Percentiles rank a stretch among this genome's conserved stretches.
phyloP scores from a whole-genome alignment of 2,888 invertebrate genomes.

The Strigamia crassipes region DNA sequence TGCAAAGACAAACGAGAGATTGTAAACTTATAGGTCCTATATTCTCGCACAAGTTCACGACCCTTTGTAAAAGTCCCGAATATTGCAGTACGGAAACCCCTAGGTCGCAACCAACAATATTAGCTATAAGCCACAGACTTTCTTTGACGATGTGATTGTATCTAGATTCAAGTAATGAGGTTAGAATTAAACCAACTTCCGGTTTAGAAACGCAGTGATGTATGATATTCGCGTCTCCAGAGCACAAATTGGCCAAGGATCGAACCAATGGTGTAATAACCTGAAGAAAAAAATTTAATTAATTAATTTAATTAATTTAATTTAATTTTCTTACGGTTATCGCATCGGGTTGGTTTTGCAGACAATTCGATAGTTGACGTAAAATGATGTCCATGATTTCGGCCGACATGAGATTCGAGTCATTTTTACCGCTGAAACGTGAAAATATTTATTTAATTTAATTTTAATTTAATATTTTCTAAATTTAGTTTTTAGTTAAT shows the following conservation, averaged over 20 bases:
- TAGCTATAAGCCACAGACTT: conserved; percentile 47
- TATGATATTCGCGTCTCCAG: not conserved
- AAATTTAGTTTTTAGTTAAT: too few relatives aligned
- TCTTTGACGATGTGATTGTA: conserved; percentile 42
- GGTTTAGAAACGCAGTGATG: not conserved
- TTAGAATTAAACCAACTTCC: not conserved
- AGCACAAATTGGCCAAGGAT: conserved; percentile 43
- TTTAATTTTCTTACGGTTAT: not conserved
- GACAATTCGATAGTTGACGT: not conserved
- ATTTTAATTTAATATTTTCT: not conserved
- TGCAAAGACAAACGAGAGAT: not conserved
- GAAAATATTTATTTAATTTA: not conserved
- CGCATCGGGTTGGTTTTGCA: not conserved
- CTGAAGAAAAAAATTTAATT: conserved; percentile 7
- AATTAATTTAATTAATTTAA: not conserved
- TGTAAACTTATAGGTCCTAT: not conserved
- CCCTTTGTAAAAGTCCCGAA: not conserved
- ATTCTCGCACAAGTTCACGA: not conserved
- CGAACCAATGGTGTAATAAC: conserved; percentile 46
- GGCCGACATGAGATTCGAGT: not conserved
- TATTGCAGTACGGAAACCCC: not conserved
- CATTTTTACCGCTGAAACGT: conserved; percentile 12
- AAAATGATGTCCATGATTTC: not conserved
- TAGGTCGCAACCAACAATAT: not conserved
- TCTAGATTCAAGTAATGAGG: conserved; percentile 27